phyloP scores from a whole-genome alignment of 1,140 invertebrate genomes.

The Bradynema listronoti region DNA sequence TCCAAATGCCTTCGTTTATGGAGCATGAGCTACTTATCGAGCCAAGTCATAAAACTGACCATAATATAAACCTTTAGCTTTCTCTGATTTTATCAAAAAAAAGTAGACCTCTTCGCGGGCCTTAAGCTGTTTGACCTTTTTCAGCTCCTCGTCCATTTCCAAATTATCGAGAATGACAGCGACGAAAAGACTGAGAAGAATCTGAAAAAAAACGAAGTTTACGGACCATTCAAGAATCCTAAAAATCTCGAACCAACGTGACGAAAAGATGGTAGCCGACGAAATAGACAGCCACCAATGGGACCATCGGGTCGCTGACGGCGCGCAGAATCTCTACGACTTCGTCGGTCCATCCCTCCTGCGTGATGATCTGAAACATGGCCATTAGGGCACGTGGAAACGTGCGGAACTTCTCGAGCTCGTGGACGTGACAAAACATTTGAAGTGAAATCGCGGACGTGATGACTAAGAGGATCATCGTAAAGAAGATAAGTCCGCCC shows the following conservation, averaged over 20 bases:
- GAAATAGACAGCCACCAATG: constrained; percentile 94
- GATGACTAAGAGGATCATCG: constrained; percentile 95
- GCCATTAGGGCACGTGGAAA: constrained; percentile 99
- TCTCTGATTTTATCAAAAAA: neutral
- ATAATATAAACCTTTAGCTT: neutral
- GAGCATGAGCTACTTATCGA: too few relatives aligned
- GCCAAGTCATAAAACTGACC: too few relatives aligned
- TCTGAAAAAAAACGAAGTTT: constrained; percentile 61
- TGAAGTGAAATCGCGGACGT: constrained; percentile 98
- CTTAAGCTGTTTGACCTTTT: constrained; percentile 79
- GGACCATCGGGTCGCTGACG: constrained; percentile 76
- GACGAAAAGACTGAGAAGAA: constrained; percentile 97
- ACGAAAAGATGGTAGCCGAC: constrained; percentile 98
- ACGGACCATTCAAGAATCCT: neutral
- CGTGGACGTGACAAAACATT: constrained; percentile 82
- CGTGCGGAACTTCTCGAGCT: constrained; percentile 94
- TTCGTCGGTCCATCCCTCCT: constrained; percentile 82
- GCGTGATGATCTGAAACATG: constrained; percentile 98
- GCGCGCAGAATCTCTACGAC: constrained; percentile 82
- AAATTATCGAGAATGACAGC: constrained; percentile 99
- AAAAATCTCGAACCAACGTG: constrained; percentile 65
- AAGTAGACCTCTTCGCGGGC: constrained; percentile 47
- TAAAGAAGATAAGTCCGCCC: constrained; percentile 94
- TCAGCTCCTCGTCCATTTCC: constrained; percentile 98
- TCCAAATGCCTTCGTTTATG: too few relatives aligned